Base-by-base conservation (phyloP, 2,797 vertebrate genomes). In the Coregonus ussuriensis region DNA sequence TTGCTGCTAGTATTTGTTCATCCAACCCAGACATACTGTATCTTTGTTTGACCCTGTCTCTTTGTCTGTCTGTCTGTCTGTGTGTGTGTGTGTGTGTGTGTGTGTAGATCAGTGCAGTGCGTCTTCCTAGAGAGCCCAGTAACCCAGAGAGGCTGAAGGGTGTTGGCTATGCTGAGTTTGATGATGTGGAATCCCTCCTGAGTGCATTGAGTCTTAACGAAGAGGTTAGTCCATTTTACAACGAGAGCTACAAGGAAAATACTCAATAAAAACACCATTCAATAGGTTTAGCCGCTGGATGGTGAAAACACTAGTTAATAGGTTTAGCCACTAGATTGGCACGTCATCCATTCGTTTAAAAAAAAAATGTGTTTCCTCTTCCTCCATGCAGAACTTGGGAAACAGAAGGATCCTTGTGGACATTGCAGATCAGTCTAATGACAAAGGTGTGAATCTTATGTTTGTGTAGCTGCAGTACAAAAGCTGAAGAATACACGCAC, bases 61-160 rank as follows among this genome's bases (percentile, higher is more conserved):
- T 33, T 3, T 33, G 31, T 33, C 6, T 41, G 7, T 52, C 6
- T 52, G 6, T 52, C 4, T 37, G 35, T 35, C 0, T 35, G 35
- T 35, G 35, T 37, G 35, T 37, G 35, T 37, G 35, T 37, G 35
- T 37, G 35, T 41, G 41, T 41, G 7, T 41, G 1, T 33, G 41
- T 41, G 0, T 47, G 18, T 89, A 98, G 97, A 98, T 98, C 91
- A 99, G 97, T 74, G 97, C 97, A 0, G 97, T 99, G 72, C 96
- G 97, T 82, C 93, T 99, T 88, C 98, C 97, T 0, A 93, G 97
- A 81, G 97, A 99, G 84, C 96, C 96, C 68, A 97, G 89, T 91
- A 98, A 98, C 88, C 97, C 97, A 0, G 97, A 99, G 88, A 94
- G 96, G 80, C 96, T 98, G 90, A 99, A 99, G 93, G 97, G 98